Conservation (phyloP, 1,140 invertebrate species). For the Sycophila sp. region DNA sequence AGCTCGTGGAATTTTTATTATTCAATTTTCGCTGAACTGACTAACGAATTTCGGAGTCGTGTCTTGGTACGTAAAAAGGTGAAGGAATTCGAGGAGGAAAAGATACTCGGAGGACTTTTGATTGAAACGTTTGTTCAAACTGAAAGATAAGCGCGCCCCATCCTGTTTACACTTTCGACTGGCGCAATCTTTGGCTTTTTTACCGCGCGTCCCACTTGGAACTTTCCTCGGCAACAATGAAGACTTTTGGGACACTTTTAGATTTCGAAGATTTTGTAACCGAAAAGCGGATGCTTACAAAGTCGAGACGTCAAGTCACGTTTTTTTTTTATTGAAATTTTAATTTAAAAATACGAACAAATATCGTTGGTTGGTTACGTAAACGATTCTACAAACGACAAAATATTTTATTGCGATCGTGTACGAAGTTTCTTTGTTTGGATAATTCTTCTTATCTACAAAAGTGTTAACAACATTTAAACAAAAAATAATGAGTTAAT, state of each 20-base stretch:
- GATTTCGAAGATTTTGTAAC: constrained; percentile 12
- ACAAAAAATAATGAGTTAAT: too few species aligned
- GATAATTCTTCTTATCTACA: too few species aligned
- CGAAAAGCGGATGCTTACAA: not conserved
- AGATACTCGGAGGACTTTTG: not conserved
- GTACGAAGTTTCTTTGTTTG: too few species aligned
- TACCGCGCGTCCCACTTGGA: constrained; percentile 7
- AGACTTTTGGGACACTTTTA: constrained; percentile 24
- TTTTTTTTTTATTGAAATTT: not conserved
- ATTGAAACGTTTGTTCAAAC: constrained; percentile 34
- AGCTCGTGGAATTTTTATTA: too few species aligned
- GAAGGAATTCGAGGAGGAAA: not conserved
- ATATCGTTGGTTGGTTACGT: too few species aligned
- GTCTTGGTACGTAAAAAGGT: not conserved
- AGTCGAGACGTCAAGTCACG: not conserved
- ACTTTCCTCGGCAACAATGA: constrained; percentile 21
- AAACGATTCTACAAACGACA: too few species aligned
- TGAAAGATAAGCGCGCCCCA: constrained; percentile 28
- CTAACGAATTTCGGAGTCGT: too few species aligned
- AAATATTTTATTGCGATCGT: not conserved
- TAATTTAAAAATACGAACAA: too few species aligned
- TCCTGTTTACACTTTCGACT: constrained; percentile 37
- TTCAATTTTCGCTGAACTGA: too few species aligned
- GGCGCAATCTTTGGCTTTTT: constrained; percentile 24
- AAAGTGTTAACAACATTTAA: too few species aligned